Conservation (phyloP, 1,140 invertebrate species). For the Pteromalus puparum region DNA sequence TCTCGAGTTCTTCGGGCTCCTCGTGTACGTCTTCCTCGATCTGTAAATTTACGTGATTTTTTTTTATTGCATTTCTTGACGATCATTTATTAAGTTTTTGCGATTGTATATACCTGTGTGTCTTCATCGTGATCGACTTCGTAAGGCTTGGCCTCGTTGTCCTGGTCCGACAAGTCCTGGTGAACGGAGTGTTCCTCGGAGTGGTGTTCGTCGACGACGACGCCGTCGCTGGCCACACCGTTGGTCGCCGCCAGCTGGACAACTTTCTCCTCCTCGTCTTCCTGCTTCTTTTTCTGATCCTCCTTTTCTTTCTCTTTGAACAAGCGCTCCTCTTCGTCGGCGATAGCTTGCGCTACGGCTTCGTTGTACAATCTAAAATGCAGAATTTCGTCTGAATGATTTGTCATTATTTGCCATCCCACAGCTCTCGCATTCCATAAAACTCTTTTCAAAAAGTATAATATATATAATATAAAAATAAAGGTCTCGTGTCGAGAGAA, state of each 20-base stretch:
- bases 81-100: background rate
- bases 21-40: constrained; percentile 64
- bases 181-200: constrained; percentile 43
- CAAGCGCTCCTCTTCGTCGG: constrained; percentile 56
- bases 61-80: background rate
- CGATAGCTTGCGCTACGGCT: constrained; percentile 57
- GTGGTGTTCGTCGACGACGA: background rate
- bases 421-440: too few relatives aligned
- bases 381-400: background rate
- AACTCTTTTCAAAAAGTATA: background rate
- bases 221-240: constrained; percentile 25
- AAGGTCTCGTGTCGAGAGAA: background rate
- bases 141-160: constrained; percentile 66
- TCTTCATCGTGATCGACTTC: constrained; percentile 65
- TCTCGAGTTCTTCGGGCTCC: constrained; percentile 55
- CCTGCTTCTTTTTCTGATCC: constrained; percentile 59
- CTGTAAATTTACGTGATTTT: constrained; percentile 47
- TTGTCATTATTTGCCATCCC: background rate
- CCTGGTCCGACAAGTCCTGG: constrained; percentile 60
- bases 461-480: background rate
- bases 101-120: constrained; percentile 57
- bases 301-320: constrained; percentile 56
- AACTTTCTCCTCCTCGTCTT: constrained; percentile 67
- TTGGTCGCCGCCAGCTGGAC: background rate
- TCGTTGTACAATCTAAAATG: constrained; percentile 61